Evolutionary conservation across 1,140 invertebrate species (phyloP), one percentile per base, ranked within the genome.

Genomic region (Drosophila triauraria): DNA sequence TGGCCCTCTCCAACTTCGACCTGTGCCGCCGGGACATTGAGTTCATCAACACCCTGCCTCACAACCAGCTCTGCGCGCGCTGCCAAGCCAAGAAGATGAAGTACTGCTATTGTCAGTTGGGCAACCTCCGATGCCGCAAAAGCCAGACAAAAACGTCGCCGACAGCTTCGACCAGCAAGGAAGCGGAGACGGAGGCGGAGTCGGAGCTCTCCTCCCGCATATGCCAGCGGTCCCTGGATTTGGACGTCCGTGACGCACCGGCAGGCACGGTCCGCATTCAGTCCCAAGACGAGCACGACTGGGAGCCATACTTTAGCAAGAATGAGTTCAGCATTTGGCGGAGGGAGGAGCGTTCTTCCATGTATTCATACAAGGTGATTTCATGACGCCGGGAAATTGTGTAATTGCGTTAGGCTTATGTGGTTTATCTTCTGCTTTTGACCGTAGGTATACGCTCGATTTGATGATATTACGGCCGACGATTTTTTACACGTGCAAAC

Each of bases 401-500:
- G 23, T n/a, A 59, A 35, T 27, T n/a, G 0, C 40, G 32, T 35
- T 12, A 10, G 15, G 25, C 7, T 42, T n/a, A 15, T 27, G 30
- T 27, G 30, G 4, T 46, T 10, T 15, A 35, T 7, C 12, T 35
- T 17, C 9, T 4, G 4, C 3, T 5, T 12, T 35, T 13, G 2
- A 27, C n/a, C 12, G 13, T n/a, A 77, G 75, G 75, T 98, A 0
- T 97, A 97, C 93, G 97, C 96, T 1, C 94, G 95, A 1, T 98
- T 97, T 82, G 93, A 95, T 54, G 97, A 98, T 80, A 95, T 98
- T 3, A 94, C 94, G 0, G 96, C 96, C 1, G 94, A 95, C 78
- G 96, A 97, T 92, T 97, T 98, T 92, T 93, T 97, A 2, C 95
- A 96, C 78, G 96, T 97, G 12, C 97, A 98, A 93, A 95, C 97